A percentile compares a stretch with the other conserved stretches of the same genome.
Evolutionary conservation across 2,888 invertebrate species (phyloP).

Genomic region (Spodoptera picta): DNA sequence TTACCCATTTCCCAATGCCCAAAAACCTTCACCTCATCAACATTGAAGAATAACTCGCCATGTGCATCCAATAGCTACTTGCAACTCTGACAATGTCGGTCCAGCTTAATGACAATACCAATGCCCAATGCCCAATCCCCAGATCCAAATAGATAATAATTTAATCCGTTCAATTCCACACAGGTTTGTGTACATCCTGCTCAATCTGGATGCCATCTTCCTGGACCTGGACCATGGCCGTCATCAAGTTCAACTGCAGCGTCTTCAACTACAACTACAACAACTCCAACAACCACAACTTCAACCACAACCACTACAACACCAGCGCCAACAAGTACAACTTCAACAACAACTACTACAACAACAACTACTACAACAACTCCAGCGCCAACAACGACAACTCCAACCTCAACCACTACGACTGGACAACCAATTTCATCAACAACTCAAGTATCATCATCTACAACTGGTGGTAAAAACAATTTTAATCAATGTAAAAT

Average conservation of each 20-base stretch:
- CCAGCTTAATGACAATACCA: no score
- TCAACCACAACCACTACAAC: conserved; percentile 10
- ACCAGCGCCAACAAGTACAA: conserved; percentile 7
- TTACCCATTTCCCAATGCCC: no score
- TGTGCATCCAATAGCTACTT: no score
- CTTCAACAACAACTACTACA: neutral
- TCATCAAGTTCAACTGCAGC: neutral
- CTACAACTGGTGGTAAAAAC: neutral
- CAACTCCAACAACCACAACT: conserved; percentile 20
- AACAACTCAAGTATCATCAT: neutral
- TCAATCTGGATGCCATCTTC: conserved; percentile 62
- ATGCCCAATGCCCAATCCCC: no score
- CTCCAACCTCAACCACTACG: conserved; percentile 33
- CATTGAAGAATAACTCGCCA: no score
- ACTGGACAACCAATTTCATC: conserved; percentile 8
- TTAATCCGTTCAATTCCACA: no score
- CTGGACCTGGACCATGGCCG: conserved; percentile 46
- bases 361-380: neutral
- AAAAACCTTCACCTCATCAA: no score
- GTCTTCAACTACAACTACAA: conserved; percentile 24
- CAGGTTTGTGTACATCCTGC: conserved; percentile 70
- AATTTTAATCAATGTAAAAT: neutral
- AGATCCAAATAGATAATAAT: no score
- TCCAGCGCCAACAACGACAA: conserved; percentile 9
- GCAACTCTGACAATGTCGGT: no score